Evolutionary conservation across 2,888 invertebrate species (phyloP).

Genomic region (Hydrotaea diabolus): DNA sequence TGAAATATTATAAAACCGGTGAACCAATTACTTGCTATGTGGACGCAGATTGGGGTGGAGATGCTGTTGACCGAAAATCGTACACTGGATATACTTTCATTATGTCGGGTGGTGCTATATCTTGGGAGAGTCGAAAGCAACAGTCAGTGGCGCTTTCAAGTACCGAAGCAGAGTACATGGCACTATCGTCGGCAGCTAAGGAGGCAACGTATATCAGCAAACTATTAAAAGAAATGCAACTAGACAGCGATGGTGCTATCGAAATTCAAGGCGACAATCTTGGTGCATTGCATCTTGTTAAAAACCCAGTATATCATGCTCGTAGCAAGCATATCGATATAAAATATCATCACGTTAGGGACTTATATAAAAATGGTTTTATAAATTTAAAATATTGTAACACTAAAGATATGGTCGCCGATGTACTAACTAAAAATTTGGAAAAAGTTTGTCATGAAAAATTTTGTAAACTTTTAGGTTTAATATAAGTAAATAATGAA

Average conservation of each 20-base stretch:
- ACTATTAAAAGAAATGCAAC: conserved; percentile 4
- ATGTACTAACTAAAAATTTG: conserved; percentile 60
- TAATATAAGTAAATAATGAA: too few relatives aligned
- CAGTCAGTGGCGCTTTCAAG: too few relatives aligned
- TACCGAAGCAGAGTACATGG: too few relatives aligned
- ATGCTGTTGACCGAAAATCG: conserved; percentile 23
- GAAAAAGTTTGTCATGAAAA: conserved; percentile 39
- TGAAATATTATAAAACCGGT: conserved; percentile 37
- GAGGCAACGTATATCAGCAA: conserved; percentile 23
- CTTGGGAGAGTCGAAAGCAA: conserved; percentile 22
- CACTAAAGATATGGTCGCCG: conserved; percentile 49
- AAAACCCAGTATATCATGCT: conserved; percentile 41
- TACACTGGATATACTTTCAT: conserved; percentile 8
- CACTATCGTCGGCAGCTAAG: conserved; percentile 32
- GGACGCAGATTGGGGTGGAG: conserved; percentile 48
- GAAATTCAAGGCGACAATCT: neutral
- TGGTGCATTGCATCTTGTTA: neutral
- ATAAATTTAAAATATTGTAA: conserved; percentile 55
- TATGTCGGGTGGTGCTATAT: neutral
- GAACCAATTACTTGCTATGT: conserved; percentile 33
- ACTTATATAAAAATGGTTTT: conserved; percentile 34
- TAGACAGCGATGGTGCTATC: neutral
- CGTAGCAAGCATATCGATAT: conserved; percentile 58
- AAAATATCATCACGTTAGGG: conserved; percentile 46
- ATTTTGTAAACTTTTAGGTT: too few relatives aligned